Base-by-base conservation (phyloP, 2,888 invertebrate genomes). In the Acleris emargana region DNA sequence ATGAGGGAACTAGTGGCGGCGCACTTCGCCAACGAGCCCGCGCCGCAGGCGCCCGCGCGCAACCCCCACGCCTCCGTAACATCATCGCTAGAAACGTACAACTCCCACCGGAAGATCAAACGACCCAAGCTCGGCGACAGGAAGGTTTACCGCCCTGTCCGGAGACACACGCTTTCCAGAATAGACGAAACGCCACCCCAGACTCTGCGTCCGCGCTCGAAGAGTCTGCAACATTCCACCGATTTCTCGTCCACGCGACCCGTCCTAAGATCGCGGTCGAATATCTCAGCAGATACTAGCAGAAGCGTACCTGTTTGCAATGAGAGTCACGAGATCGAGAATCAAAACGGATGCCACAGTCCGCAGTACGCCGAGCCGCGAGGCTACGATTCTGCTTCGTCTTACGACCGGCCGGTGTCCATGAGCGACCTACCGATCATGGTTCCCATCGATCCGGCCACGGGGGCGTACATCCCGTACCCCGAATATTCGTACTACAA, bases 1-100 rank as follows among this genome's bases (percentile, higher is more conserved):
- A 92, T 90, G 89, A 90, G 91, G 91, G 92, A 91, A 77, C 77
- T 85, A 70, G 87, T 81, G 89, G 89, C 91, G 88, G 88, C 89
- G 71, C 81, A 83, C 85, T 86, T 84, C 85, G 81, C 82, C 80
- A 86, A 86, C 86, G 80, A 89, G 72, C 81, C 91, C 83, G 91
- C 89, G 77, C 91, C 91, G 76, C 91, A 90, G 75, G 89, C 89
- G 71, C 91, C 90, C 86, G 88, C 90, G 82, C 86, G 89, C 67
- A 88, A 87, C 86, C 76, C 72, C 52, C 76, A 79, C 71, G 74
- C 76, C 61, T 68, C 81, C 61, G 71, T 69, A 64, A 74, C 80
- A 70, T 76, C 86, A 70, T 76, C 86, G 70, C 73, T 84, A 67
- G 83, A 87, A 68, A 91, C 91, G 4, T 91, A 82, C 86, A 88